A percentile compares a stretch with the other conserved stretches of the same genome.
These are phyloP conservation scores for Conomelus anceps DNA, from an alignment of 2,888 invertebrate genomes.

Conservation along the genomic window DNA sequence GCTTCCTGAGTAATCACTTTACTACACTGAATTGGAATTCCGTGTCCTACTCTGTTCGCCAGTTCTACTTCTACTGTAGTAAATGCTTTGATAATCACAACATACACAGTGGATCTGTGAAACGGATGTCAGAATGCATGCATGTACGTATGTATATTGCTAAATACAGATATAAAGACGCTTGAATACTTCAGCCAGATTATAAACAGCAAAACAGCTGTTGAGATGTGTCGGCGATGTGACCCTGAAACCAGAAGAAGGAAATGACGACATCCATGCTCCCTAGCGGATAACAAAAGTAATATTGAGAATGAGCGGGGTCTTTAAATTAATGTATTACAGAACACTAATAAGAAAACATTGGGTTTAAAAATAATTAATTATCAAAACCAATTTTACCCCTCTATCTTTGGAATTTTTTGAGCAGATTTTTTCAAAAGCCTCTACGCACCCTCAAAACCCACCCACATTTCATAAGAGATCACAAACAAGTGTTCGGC, in stretches of 20 bases:
- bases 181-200: neutral
- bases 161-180: neutral
- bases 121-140: neutral
- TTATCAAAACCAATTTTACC: too few relatives aligned
- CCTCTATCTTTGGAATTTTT: too few relatives aligned
- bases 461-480: too few relatives aligned
- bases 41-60: neutral
- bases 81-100: neutral
- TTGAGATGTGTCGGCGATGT: neutral
- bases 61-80: neutral
- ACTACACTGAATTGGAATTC: neutral
- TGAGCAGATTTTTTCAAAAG: too few relatives aligned
- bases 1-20: neutral
- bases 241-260: neutral
- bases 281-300: neutral
- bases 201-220: neutral
- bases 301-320: neutral
- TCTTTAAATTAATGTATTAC: too few relatives aligned
- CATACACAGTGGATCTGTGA: neutral
- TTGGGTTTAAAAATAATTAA: too few relatives aligned
- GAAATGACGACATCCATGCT: neutral
- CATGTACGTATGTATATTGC: neutral
- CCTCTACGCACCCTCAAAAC: too few relatives aligned
- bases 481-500: too few relatives aligned
- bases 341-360: too few relatives aligned